Evolutionary conservation across 2,797 vertebrate genomes (phyloP).

Genomic region (Mycteria americana): DNA sequence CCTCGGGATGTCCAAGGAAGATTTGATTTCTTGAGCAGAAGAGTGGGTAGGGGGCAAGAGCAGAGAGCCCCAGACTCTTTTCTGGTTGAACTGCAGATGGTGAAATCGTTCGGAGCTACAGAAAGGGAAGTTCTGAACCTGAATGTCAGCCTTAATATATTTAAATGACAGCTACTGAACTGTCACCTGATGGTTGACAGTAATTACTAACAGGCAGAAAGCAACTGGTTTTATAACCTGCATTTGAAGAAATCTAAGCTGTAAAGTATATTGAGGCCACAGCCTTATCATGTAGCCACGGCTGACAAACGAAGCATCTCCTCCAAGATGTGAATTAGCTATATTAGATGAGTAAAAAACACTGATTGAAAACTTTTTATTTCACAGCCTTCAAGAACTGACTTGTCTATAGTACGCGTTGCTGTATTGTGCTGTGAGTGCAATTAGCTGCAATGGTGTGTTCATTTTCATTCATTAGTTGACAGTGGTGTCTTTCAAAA

Average conservation of each 20-base stretch:
- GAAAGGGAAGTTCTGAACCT: background rate
- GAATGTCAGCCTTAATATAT: background rate
- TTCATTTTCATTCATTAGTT: background rate
- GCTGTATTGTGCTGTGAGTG: background rate
- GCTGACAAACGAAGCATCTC: background rate
- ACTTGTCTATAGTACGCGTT: accelerated
- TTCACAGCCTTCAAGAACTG: background rate
- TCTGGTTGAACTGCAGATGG: background rate
- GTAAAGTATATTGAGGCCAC: background rate
- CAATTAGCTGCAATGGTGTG: background rate
- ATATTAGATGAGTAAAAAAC: background rate
- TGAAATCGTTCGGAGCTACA: background rate
- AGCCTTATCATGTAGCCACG: background rate
- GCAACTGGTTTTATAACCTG: background rate
- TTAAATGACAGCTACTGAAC: background rate
- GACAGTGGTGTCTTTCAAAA: background rate
- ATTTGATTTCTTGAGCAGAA: background rate
- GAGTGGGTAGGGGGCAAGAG: no score
- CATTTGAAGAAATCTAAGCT: background rate
- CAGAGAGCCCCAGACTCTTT: background rate
- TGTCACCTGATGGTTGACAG: background rate
- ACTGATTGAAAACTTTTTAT: background rate
- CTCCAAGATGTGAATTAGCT: background rate
- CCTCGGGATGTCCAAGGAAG: background rate
- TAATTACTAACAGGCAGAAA: background rate